phyloP scores from a whole-genome alignment of 2,113 vertebrate genomes.

The Corythoichthys haematopterus region DNA sequence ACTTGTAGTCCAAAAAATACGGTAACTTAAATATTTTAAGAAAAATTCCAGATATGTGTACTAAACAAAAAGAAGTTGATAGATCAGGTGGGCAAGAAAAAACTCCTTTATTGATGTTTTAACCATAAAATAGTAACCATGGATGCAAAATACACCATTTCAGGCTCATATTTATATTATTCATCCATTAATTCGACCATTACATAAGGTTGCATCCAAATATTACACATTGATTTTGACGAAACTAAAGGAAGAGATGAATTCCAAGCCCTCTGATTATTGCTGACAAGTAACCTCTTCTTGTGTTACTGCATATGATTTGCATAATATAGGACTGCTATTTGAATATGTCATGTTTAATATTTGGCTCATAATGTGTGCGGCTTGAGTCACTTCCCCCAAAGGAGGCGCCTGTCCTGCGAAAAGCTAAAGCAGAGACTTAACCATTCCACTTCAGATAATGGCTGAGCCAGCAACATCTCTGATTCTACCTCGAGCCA shows the following conservation, averaged over 20 bases:
- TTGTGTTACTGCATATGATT: slow-evolving; percentile 17
- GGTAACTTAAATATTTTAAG: background rate
- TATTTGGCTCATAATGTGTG: slow-evolving; percentile 17
- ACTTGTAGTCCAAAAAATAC: too few relatives aligned
- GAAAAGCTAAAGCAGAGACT: slow-evolving; percentile 33
- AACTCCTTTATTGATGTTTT: background rate
- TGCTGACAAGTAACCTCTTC: slow-evolving; percentile 6
- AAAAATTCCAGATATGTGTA: background rate
- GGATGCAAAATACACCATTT: background rate
- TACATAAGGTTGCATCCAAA: background rate
- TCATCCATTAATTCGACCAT: background rate
- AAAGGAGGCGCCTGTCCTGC: slow-evolving; percentile 12
- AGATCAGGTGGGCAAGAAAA: background rate
- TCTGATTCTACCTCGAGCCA: background rate
- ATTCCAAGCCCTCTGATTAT: slow-evolving; percentile 13
- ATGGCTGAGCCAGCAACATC: slow-evolving; percentile 36
- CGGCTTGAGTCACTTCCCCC: slow-evolving; percentile 11
- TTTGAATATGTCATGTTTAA: slow-evolving; percentile 34
- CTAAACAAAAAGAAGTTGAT: background rate
- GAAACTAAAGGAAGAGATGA: slow-evolving; percentile 8
- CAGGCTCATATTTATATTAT: background rate
- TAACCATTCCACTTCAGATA: slow-evolving; percentile 34
- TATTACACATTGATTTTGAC: background rate
- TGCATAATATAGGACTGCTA: slow-evolving; percentile 24
- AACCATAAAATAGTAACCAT: background rate